Conservation (phyloP, 1,140 invertebrate species). For the Nautilus pompilius region DNA sequence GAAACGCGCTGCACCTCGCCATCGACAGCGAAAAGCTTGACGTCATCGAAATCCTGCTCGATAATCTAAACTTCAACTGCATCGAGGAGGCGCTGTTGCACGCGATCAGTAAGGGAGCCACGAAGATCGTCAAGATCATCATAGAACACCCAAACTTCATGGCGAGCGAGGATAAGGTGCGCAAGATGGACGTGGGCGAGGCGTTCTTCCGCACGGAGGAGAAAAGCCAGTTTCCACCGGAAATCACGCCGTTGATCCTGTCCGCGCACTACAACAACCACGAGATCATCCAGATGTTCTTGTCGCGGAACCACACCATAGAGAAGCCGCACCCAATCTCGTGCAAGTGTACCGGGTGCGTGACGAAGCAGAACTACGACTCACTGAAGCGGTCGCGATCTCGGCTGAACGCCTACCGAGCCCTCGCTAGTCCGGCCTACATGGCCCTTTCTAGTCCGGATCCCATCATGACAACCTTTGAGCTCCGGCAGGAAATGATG, state of each 20-base stretch:
- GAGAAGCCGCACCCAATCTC: constrained; percentile 61
- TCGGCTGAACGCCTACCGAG: constrained; percentile 53
- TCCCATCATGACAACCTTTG: constrained; percentile 67
- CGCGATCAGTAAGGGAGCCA: constrained; percentile 53
- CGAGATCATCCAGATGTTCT: constrained; percentile 55
- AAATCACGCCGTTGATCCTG: constrained; percentile 54
- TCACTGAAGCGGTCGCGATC: constrained; percentile 50
- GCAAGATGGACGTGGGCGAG: constrained; percentile 43
- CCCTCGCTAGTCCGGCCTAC: constrained; percentile 59
- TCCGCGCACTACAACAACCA: constrained; percentile 54
- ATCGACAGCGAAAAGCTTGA: constrained; percentile 53
- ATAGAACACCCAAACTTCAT: constrained; percentile 53
- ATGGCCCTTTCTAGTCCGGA: constrained; percentile 66
- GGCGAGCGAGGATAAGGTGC: constrained; percentile 48
- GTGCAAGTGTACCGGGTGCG: constrained; percentile 62
- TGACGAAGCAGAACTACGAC: constrained; percentile 57
- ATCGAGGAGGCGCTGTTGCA: constrained; percentile 54
- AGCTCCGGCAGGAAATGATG: constrained; percentile 62
- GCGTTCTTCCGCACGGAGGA: constrained; percentile 46
- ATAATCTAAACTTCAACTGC: constrained; percentile 46
- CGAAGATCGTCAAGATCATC: constrained; percentile 52
- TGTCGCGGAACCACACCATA: constrained; percentile 52
- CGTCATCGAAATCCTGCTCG: constrained; percentile 46
- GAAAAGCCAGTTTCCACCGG: constrained; percentile 48
- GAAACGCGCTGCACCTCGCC: constrained; percentile 50